Evolutionary conservation across 1,140 invertebrate species (phyloP), one percentile per base, ranked within the genome.

Genomic region (Manduca sexta): DNA sequence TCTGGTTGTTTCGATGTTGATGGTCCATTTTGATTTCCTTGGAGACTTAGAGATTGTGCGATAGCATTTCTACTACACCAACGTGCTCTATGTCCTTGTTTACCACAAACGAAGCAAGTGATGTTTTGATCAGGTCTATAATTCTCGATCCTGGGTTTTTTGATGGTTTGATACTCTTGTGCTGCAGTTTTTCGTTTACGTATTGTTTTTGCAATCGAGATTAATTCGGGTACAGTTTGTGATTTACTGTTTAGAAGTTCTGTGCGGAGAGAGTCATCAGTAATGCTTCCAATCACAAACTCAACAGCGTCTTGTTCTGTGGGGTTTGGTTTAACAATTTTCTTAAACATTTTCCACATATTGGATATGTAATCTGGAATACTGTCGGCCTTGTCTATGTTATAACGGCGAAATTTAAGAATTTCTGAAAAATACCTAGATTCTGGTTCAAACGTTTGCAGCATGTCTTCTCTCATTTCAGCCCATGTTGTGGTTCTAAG

Each of bases 321-420:
- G n/a, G 55, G 56, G 38, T 58, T 47, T 3, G 50, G 56, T 43
- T 58, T 58, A 4, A 59, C 47, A 13, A 59, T 59, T 21, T 48
- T 49, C 6, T 58, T 58, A 33, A 50, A 58, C 50, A 53, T 50
- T 29, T 12, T 34, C 56, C 56, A 58, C 2, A 47, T 12, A 40
- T 53, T 58, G 2, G 56, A 53, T 8, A 60, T 60, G 18, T 44
- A 53, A 13, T 59, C 44, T 37, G 17, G 48, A 35, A 51, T 37
- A 13, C 15, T 45, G 8, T 31, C 31, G 8, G 57, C 52, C 37
- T 40, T 48, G 13, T 60, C 42, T 3, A 54, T 30, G 6, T 10
- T 33, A 17, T 60, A 60, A n/a, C 16, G 11, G 21, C 49, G 31
- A 47, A 33, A 60, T 14, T 39, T 40, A 3, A 60, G 11, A 26